Evolutionary conservation across 2,888 invertebrate species (phyloP), one percentile per base, ranked within the genome.

Genomic region (Bellardia bayeri): DNA sequence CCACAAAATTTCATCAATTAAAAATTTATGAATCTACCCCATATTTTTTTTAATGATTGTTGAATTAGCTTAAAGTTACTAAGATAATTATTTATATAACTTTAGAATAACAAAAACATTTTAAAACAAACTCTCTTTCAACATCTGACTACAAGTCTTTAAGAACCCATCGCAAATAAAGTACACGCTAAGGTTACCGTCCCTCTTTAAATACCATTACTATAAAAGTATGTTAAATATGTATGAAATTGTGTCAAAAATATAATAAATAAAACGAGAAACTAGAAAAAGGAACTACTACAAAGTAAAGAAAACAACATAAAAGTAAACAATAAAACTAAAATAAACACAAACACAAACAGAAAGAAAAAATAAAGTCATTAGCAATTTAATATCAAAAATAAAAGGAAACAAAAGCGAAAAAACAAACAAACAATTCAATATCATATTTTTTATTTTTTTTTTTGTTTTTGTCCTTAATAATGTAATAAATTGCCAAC

Each of bases 181-280:
- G 1, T 5, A 37, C 37, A 3, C 4, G 0, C 4, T 37, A 37
- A 13, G 54, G 37, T 37, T 54, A 16, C 9, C 45, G n/a, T 75
- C 61, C 61, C 56, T 16, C 13, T n/a, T 9, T 30, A 8, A 75
- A 42, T 23, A 49, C 2, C 45, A 63, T 63, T 5, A 40, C 16
- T 37, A 14, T 16, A 40, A 33, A 37, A 51, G 11, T 51, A 51
- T 51, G 49, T 16, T 54, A 51, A 54, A 71, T 3, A 54, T 30
- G 33, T 66, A 7, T 49, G 75, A 75, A 63, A 51, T 75, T 63
- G 63, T 75, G 63, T 33, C 49, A 75, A 61, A 64, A 72, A 72
- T 56, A 42, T 40, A 5, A 23, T 16, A 71, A 71, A 54, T 16
- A 4, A 51, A 69, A 69, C 4, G 33, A 51, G 9, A 45, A 45